Base-by-base conservation (phyloP, 2,888 invertebrate species). In the Agrochola lychnidis region DNA sequence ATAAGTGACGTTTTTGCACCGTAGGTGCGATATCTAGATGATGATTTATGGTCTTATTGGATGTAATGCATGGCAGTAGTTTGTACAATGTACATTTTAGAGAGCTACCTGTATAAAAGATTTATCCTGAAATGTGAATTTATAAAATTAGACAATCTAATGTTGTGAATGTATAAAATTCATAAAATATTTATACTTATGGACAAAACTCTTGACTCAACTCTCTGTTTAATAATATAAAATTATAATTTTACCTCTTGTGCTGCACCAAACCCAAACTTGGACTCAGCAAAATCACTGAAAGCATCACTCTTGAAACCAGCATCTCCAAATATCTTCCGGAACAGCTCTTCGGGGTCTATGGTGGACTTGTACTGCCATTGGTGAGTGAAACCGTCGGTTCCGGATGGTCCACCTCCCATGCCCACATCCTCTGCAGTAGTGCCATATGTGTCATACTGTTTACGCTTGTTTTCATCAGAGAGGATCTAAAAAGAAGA, bases 281-380 rank as follows among this genome's bases (percentile, higher is more conserved):
- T 97, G 6, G 98, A 98, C 88, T 99, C 99, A 10, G 98, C 98
- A 97, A 98, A 99, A 91, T 99, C 99, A 82, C 98, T 98, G 91
- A 98, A 98, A 48, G 97, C 96, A 51, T 94, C 94, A 85, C 97
- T 97, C 73, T 97, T 97, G 90, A 98, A 98, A 53, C 98, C 98
- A 48, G 97, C 98, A 88, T 98, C 98, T n/a, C 98, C 98, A 94
- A 99, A 99, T 90, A 99, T 99, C 95, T 98, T 99, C 73, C 99
- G 97, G 95, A 99, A 99, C 59, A 99, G 94, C 94, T 99, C 99
- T 92, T 99, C 99, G 0, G 99, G 99, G 94, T 99, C 99, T 87
- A 99, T 98, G 14, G 98, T 98, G 0, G 99, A 98, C 84, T 98
- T 98, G 92, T 98, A 99, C 89, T 98, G 98, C 98, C 99, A 99